Base-by-base conservation (phyloP, 2,888 invertebrate species). In the Ochropleura leucogaster region DNA sequence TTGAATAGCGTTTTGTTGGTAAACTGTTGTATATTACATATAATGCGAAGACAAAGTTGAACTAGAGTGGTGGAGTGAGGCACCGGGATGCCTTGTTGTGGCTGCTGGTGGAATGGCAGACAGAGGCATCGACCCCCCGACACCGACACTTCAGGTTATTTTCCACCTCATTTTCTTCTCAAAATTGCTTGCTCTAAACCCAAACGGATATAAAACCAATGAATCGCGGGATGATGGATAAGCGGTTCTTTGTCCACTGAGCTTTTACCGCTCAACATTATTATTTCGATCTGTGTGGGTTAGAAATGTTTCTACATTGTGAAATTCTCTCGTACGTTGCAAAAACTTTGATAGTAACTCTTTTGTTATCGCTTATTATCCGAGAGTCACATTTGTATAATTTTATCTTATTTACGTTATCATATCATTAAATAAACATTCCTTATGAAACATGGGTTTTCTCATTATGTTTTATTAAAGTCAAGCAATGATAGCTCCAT, bases 31-130 rank as follows among this genome's bases (percentile, higher is more conserved):
- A 53, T 68, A 44, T 69, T 57, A 44, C 44, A 14, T 62, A 77
- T 80, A 67, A 81, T 85, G 80, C 74, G 78, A 68, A 82, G 67
- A 70, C 70, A 73, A 70, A 69, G 77, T 77, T 86, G 68, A 77
- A 77, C 74, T 63, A 74, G 68, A 67, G 76, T 82, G 79, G 80
- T 85, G 83, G 83, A 81, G 85, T 87, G 87, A 80, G 78, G 80
- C 55, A 83, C 76, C 84, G 88, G 83, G 47, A 96, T 96, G 96
- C 95, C 96, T 82, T 96, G 96, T 88, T 96, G 96, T 90, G 96
- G 96, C 14, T 96, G 96, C 88, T 96, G 96, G 96, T 96, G 96
- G 96, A 96, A 94, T 73, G 96, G 96, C 87, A 93, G 95, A 88
- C 96, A 95, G 91, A 91, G 96, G 86, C 96, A 96, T 87, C 95